phyloP scores from a whole-genome alignment of 2,888 invertebrate genomes.

The Cheilosia scutellata region DNA sequence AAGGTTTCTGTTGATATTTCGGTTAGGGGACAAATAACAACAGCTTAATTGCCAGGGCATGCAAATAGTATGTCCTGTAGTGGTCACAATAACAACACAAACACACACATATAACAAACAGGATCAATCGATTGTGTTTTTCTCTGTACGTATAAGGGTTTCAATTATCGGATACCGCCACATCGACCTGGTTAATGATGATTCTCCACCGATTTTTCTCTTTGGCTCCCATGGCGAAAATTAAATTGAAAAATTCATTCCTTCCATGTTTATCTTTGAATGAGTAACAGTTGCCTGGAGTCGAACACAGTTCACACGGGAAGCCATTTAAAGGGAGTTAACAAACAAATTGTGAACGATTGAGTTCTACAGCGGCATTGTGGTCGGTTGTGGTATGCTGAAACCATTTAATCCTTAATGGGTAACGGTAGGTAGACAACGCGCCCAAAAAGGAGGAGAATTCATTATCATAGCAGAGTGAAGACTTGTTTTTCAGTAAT shows the following conservation, averaged over 20 bases:
- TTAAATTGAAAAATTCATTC: constrained; percentile 61
- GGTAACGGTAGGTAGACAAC: constrained; percentile 2
- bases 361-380: constrained; percentile 31
- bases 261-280: constrained; percentile 58
- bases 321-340: constrained; percentile 28
- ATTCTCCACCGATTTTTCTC: constrained; percentile 24
- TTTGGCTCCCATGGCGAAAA: constrained; percentile 15
- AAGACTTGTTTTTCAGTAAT: constrained; percentile 44
- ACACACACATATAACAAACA: background rate
- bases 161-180: constrained; percentile 59
- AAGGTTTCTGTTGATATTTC: constrained; percentile 58
- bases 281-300: constrained; percentile 56
- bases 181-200: constrained; percentile 48
- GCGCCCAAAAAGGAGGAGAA: constrained; percentile 2
- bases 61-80: constrained; percentile 44
- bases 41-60: constrained; percentile 61
- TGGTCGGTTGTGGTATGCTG: constrained; percentile 40
- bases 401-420: constrained; percentile 66
- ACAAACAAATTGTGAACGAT: constrained; percentile 9
- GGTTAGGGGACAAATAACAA: constrained; percentile 57
- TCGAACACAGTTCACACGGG: constrained; percentile 35
- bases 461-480: constrained; percentile 33
- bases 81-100: constrained; percentile 5
- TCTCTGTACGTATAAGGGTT: constrained; percentile 28
- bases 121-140: constrained; percentile 41